Base-by-base conservation (phyloP, 2,113 vertebrate genomes). In the Hydropotes inermis region DNA sequence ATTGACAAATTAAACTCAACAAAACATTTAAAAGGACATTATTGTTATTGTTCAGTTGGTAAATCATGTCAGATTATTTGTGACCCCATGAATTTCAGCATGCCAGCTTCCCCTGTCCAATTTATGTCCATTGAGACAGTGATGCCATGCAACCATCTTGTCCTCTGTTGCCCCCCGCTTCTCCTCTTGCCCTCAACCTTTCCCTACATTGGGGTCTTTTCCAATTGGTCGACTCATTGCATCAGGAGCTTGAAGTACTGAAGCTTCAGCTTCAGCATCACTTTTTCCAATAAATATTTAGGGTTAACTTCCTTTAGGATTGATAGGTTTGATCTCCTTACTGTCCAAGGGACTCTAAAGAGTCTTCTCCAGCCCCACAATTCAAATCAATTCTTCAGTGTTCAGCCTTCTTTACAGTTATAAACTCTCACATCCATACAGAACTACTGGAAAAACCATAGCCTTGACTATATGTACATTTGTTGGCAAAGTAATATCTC, bases 381-480 rank as follows among this genome's bases (percentile, higher is more conserved):
- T 6, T 70, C n/a, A 70, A 39, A 70, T 70, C 67, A 70, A 0
- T 39, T 36, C 19, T 39, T 70, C 11, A 39, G 67, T 3, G 5
- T 5, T 3, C 67, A 70, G 67, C 10, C n/a, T 39, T 39, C 19
- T 70, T 70, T 39, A 13, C 23, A 36, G 19, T 13, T 70, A 21
- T 23, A 70, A 70, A 70, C n/a, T 36, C 17, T 36, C 67, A 70
- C 10, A 70, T 70, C n/a, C 67, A 70, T 70, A 70, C 19, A 70
- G n/a, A 70, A 39, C 67, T 70, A 70, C 67, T 70, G n/a, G n/a
- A 70, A 70, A 70, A 70, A 70, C 67, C 67, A 23, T 39, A 70
- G 67, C 19, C 39, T 12, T 70, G 67, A 39, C 67, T 70, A 23
- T 13, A 23, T 70, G 36, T 70, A 70, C 19, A 70, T n/a, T n/a